A percentile compares a stretch with the other conserved stretches of the same genome.
Conservation (phyloP, 2,797 vertebrate genomes). For the Catamblyrhynchus diadema region DNA sequence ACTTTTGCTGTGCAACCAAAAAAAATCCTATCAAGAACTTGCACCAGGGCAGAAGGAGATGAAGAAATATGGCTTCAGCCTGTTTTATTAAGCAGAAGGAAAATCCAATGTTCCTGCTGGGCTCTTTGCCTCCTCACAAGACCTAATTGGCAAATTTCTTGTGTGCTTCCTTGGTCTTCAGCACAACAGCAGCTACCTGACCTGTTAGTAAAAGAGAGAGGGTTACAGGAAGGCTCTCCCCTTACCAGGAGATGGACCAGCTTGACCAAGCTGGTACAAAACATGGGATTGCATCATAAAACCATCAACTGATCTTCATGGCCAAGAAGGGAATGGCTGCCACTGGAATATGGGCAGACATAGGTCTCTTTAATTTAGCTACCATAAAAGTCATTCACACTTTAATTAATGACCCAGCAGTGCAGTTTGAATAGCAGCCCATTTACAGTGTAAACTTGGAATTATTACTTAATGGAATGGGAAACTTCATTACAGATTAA, state of each 20-base stretch:
- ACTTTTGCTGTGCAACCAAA: not conserved
- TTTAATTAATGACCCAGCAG: not conserved
- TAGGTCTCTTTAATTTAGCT: not conserved
- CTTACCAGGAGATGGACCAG: not conserved
- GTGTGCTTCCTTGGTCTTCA: not conserved
- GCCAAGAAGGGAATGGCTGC: not conserved
- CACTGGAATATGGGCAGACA: not conserved
- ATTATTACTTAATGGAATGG: not conserved
- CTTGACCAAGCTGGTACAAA: not conserved
- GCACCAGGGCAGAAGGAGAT: not conserved
- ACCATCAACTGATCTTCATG: not conserved
- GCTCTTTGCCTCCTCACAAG: not conserved
- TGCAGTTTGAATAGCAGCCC: not conserved
- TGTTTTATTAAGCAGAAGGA: not conserved
- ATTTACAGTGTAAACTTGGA: constrained; percentile 9
- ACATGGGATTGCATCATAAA: not conserved
- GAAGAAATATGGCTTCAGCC: not conserved
- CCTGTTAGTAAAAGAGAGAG: not conserved
- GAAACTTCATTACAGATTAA: not conserved
- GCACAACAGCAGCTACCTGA: not conserved
- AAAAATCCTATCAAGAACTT: not conserved
- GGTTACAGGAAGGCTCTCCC: not conserved
- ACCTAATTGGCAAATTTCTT: not conserved
- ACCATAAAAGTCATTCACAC: not conserved
- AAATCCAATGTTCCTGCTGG: not conserved